Evolutionary conservation across 2,113 vertebrate species (phyloP), one percentile per base, ranked within the genome.

Genomic region (Oryzias curvinotus): DNA sequence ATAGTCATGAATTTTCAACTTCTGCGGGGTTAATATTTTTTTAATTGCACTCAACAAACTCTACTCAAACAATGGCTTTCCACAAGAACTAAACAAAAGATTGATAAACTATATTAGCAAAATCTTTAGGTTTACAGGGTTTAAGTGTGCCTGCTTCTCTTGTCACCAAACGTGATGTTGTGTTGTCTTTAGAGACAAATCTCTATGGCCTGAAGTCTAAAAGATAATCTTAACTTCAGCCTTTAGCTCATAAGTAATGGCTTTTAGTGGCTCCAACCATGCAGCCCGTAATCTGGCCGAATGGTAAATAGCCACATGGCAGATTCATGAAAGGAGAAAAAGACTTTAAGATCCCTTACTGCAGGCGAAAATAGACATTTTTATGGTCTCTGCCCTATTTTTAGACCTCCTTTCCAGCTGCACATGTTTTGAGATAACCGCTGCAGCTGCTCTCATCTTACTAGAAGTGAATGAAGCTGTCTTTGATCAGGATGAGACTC

Each of bases 281-380:
- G 69, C 81, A 81, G 71, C 78, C 79, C 79, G 66, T 89, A 89
- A 91, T 91, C 83, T 86, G 68, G 28, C 60, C 3, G 30, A 58
- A 62, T 83, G 75, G 66, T 81, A 62, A 71, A 63, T 68, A 58
- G 74, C 84, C 73, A 75, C 81, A 87, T 76, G 71, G 68, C 72
- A 85, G 53, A 82, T 70, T 67, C 50, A 75, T 52, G 78, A 79
- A 73, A 30, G 64, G 17, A 41, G 50, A 42, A 53, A 60, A 73
- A 23, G 16, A 60, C 58, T 54, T 59, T 57, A 51, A 66, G 59
- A 68, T 70, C 16, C 23, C 47, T 26, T 0, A 68, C 48, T 65
- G 17, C 28, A 30, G 63, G 62, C 71, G 5, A 52, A 86, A 84
- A 77, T 59, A 73, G 63, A 47, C 25, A 26, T 47, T 16, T 25